These are phyloP conservation scores for Yponomeuta plumbellus DNA, from an alignment of 2,888 invertebrate genomes.

Conservation along the genomic window DNA sequence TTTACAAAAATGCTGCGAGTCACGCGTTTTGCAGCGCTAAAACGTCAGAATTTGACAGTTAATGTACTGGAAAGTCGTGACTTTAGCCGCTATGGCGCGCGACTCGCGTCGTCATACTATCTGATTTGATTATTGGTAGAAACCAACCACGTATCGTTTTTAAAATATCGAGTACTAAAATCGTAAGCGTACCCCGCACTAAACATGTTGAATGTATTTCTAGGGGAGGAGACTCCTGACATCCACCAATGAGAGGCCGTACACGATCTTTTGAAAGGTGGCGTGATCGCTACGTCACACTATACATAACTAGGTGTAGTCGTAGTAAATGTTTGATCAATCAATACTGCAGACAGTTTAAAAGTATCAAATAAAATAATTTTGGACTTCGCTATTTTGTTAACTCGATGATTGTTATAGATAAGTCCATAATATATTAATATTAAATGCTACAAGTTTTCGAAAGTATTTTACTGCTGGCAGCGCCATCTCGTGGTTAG, in stretches of 20 bases:
- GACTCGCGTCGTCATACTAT: too few species aligned
- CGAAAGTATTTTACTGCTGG: not conserved
- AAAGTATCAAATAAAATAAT: not conserved
- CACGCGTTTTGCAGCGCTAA: too few species aligned
- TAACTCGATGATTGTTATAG: too few species aligned
- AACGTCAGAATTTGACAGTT: too few species aligned
- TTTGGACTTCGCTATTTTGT: too few species aligned
- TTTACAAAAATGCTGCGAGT: too few species aligned
- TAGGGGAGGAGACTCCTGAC: slow-evolving; percentile 38
- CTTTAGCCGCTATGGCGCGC: too few species aligned
- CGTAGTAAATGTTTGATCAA: slow-evolving; percentile 16
- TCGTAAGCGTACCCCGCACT: slow-evolving; percentile 37
- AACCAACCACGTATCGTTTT: too few species aligned
- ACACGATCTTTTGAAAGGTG: slow-evolving; percentile 57
- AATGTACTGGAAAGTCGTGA: too few species aligned
- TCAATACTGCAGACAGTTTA: slow-evolving; percentile 25
- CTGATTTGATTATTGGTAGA: too few species aligned
- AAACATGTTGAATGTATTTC: slow-evolving; percentile 59
- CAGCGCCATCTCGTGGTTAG: not conserved
- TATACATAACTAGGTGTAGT: slow-evolving; percentile 32
- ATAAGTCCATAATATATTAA: too few species aligned
- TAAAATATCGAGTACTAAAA: not conserved
- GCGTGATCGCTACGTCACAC: slow-evolving; percentile 71
- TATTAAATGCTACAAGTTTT: too few species aligned
- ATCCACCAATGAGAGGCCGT: slow-evolving; percentile 53